Conservation (phyloP, 1,140 invertebrate species). For the Probaryconus sp. region DNA sequence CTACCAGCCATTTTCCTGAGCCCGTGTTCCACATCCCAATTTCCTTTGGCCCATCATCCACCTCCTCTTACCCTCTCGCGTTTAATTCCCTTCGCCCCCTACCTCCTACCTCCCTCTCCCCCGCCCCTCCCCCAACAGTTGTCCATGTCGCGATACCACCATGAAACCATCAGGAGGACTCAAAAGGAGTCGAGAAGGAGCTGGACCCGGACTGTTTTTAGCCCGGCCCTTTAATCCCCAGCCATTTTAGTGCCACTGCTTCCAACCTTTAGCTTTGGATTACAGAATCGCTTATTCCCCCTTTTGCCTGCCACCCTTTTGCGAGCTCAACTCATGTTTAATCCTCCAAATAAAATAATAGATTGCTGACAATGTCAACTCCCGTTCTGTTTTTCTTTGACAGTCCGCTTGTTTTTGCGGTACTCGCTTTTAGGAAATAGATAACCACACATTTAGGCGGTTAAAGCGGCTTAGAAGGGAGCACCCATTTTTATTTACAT, state of each 20-base stretch:
- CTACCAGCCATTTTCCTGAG: constrained; percentile 42
- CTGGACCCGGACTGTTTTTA: constrained; percentile 15
- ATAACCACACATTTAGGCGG: too few species aligned
- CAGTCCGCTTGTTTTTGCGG: constrained; percentile 5
- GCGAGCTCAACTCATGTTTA: neutral
- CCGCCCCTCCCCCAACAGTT: neutral
- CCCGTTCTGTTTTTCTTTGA: constrained; percentile 12
- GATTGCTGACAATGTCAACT: constrained; percentile 20
- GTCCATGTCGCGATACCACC: constrained; percentile 1
- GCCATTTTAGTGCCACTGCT: constrained; percentile 1
- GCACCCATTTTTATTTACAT: too few species aligned
- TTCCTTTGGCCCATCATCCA: constrained; percentile 42
- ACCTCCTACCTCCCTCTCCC: constrained; percentile 10
- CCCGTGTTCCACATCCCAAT: constrained; percentile 41
- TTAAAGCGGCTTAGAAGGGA: too few species aligned
- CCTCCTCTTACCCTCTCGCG: neutral
- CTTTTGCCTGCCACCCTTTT: constrained; percentile 22
- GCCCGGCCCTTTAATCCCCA: constrained; percentile 29
- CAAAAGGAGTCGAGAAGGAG: constrained; percentile 6
- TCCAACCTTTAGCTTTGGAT: constrained; percentile 21
- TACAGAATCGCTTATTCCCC: constrained; percentile 3
- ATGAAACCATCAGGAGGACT: constrained; percentile 6
- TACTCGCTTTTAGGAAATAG: too few species aligned
- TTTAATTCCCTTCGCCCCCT: too few species aligned
- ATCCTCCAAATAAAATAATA: constrained; percentile 47